Evolutionary conservation across 2,888 invertebrate species (phyloP), one percentile per base, ranked within the genome.

Genomic region (Lypha dubia): DNA sequence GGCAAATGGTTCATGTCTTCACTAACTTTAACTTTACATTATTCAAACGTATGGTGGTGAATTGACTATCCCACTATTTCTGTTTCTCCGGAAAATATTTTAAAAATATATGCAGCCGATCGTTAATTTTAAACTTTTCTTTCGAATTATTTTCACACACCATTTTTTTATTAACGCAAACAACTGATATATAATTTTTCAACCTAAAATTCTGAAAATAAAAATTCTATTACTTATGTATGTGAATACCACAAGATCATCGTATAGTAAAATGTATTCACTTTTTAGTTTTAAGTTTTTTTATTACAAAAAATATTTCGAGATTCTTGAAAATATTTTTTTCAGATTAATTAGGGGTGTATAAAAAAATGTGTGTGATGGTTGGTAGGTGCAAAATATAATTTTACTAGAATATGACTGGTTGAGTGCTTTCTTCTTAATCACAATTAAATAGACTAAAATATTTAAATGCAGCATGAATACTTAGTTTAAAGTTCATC

Each of bases 401-500:
- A 13, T 38, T 53, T 24, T 17, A 22, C 41, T 60, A 56, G 49
- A 70, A 62, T 49, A 73, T 74, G 67, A 68, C 60, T 83, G 62
- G 51, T 53, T 58, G 44, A 35, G 35, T 62, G 67, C 60, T 24
- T 20, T 35, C 44, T 44, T 11, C 22, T 68, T 41, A 74, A 74
- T 58, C 38, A 56, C 63, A 56, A 71, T 35, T 35, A 65, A 58
- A 63, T 17, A 56, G 13, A n/a, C 49, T 51, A 73, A 17, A 28
- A 58, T 22, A 8, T 51, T n/a, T 62, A 53, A 22, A 15, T 63
- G n/a, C n/a, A 13, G 44, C n/a, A 13, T 51, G 7, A 41, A 68
- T 22, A 44, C n/a, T n/a, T 13, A 17, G 1, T 67, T 80, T 91
- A 91, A 70, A 91, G 89, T 83, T 91, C 91, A 86, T 91, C 91